Percentiles rank a stretch among this genome's conserved stretches.
phyloP scores from a whole-genome alignment of 2,888 invertebrate genomes.

The Amiota mariae region DNA sequence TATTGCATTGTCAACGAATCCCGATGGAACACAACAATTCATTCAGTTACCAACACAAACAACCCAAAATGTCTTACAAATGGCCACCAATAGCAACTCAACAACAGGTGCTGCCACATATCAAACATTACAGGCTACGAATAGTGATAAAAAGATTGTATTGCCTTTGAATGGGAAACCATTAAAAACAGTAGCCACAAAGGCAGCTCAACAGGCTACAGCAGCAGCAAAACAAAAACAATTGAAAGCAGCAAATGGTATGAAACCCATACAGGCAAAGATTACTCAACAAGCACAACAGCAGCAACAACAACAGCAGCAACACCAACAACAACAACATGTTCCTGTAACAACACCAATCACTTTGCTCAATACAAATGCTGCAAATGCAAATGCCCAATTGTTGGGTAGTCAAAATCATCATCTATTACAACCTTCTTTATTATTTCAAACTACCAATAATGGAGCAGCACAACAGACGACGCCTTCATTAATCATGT shows the following conservation, averaged over 20 bases:
- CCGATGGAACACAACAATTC: constrained; percentile 66
- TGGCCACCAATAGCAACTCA: constrained; percentile 36
- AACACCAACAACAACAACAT: constrained; percentile 34
- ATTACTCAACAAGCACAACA: constrained; percentile 42
- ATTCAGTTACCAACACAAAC: constrained; percentile 61
- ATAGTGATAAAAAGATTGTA: constrained; percentile 66
- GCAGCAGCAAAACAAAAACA: constrained; percentile 64
- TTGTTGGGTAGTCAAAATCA: constrained; percentile 56
- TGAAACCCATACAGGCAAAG: constrained; percentile 34
- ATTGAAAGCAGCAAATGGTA: constrained; percentile 49
- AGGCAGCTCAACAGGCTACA: constrained; percentile 62
- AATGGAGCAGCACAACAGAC: constrained; percentile 48
- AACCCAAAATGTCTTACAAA: constrained; percentile 41
- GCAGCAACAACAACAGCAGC: constrained; percentile 46
- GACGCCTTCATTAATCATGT: constrained; percentile 63
- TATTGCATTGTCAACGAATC: constrained; percentile 65
- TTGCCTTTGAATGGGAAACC: constrained; percentile 60
- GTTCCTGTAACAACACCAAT: constrained; percentile 44
- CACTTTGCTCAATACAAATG: constrained; percentile 50
- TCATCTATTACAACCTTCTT: constrained; percentile 53
- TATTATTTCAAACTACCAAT: constrained; percentile 58
- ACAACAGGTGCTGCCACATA: constrained; percentile 46
- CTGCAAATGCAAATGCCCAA: constrained; percentile 20
- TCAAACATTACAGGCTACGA: constrained; percentile 65
- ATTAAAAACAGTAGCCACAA: constrained; percentile 60